Evolutionary conservation across 2,888 invertebrate species (phyloP).

Genomic region (Eupithecia centaureata): DNA sequence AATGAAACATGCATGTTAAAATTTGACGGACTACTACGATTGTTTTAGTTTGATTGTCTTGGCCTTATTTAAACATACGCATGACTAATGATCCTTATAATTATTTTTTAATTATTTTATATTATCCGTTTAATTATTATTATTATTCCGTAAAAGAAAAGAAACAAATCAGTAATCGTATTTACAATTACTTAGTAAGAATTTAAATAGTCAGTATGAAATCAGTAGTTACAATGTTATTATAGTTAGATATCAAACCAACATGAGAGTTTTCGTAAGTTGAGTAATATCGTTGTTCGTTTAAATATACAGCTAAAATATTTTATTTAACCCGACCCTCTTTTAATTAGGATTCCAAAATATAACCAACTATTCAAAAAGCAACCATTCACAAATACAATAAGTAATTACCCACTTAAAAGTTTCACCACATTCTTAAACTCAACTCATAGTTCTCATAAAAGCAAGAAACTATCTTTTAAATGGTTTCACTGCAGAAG

Average conservation of each 20-base stretch:
- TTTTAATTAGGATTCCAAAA: conserved; percentile 19
- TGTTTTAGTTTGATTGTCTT: too few relatives aligned
- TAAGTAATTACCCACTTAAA: conserved; percentile 13
- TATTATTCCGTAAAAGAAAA: too few relatives aligned
- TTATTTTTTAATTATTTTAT: too few relatives aligned
- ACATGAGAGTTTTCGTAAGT: background rate
- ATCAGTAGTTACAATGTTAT: background rate
- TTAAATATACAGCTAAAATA: too few relatives aligned
- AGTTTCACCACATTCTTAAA: conserved; percentile 24
- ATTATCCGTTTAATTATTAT: too few relatives aligned
- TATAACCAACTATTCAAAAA: background rate
- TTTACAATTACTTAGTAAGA: too few relatives aligned
- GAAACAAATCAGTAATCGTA: too few relatives aligned
- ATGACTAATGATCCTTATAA: too few relatives aligned
- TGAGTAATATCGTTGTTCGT: background rate
- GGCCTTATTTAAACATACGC: too few relatives aligned
- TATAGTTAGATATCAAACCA: background rate
- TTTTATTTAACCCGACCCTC: conserved; percentile 12
- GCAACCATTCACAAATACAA: background rate
- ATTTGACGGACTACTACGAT: too few relatives aligned
- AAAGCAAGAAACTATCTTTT: conserved; percentile 26
- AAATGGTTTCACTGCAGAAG: conserved; percentile 44
- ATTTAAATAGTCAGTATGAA: too few relatives aligned
- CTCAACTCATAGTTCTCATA: conserved; percentile 14
- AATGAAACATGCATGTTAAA: too few relatives aligned